Base-by-base conservation (phyloP, 2,888 invertebrate species). In the Cactoblastis cactorum region DNA sequence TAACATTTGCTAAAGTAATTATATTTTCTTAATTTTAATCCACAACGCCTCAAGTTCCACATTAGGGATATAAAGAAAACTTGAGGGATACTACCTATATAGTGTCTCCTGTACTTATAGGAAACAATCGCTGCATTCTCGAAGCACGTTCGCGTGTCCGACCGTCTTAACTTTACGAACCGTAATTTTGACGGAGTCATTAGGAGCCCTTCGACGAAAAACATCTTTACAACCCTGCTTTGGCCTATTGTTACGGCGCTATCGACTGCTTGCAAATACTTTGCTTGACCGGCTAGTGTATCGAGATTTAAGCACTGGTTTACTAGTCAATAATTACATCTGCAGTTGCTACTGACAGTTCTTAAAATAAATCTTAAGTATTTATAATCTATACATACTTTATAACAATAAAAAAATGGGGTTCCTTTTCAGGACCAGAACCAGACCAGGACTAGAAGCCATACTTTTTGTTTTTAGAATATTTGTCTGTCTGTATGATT, bases 101-200 rank as follows among this genome's bases (percentile, higher is more conserved):
- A 4, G 22, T 3, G 3, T 22, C 28, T n/a, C n/a, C n/a, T n/a
- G n/a, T n/a, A n/a, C n/a, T n/a, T n/a, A n/a, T n/a, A n/a, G n/a
- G n/a, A n/a, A n/a, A n/a, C 8, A 28, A 28, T 9, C 28, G 28
- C 28, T 28, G 28, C 28, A 28, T 28, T 28, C 34, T 18, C 38
- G 38, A 3, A n/a, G 11, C 38, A 38, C 39, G 19, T 41, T 43
- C 43, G 28, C 43, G 43, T 43, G 28, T 22, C 39, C 39, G n/a
- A 24, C 43, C 43, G 28, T 43, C 43, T 43, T 24, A 43, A 24
- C 43, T 28, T 43, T 43, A 15, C 28, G 28, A 28, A 48, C 22
- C 47, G 47, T 37, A 48, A 48, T 48, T 48, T 24, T 12, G 24
- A 37, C 5, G 15, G 22, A 34, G 46, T 48, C 47, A 48, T 48